A percentile compares a stretch with the other conserved stretches of the same genome.
Evolutionary conservation across 2,113 vertebrate species (phyloP).

Genomic region (Neolamprologus hecqui): DNA sequence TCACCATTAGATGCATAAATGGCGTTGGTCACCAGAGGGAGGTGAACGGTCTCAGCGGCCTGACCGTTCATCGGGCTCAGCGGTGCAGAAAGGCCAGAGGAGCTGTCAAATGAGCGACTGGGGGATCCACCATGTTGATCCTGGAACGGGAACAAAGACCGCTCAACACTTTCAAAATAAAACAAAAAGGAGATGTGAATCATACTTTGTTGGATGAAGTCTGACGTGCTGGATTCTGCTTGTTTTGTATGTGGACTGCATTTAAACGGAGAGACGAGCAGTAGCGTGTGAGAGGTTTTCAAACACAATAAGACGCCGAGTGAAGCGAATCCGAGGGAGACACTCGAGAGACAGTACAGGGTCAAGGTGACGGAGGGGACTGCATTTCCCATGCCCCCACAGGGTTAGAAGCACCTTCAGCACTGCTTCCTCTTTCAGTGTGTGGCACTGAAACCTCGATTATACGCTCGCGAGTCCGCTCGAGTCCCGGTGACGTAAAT

Average conservation of each 20-base stretch:
- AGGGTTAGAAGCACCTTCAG: neutral
- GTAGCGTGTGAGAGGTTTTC: neutral
- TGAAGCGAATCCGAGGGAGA: neutral
- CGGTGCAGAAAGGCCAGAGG: conserved; percentile 20
- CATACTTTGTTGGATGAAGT: neutral
- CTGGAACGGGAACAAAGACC: conserved; percentile 12
- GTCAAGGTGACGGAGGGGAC: conserved; percentile 4
- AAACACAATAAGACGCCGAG: neutral
- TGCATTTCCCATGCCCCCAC: conserved; percentile 44
- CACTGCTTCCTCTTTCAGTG: neutral
- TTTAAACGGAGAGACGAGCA: neutral
- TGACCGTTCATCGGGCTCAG: conserved; percentile 35
- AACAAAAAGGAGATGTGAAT: rapidly evolving
- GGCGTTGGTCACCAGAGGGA: conserved; percentile 35
- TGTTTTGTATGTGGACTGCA: neutral
- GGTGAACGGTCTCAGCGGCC: neutral
- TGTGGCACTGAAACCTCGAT: neutral
- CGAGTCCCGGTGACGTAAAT: neutral
- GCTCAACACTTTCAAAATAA: neutral
- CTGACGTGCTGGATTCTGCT: neutral
- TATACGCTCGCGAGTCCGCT: neutral
- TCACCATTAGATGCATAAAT: conserved; percentile 51
- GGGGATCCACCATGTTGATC: conserved; percentile 55
- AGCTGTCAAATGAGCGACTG: conserved; percentile 66
- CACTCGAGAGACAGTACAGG: neutral